Evolutionary conservation across 1,140 invertebrate genomes (phyloP).

Genomic region (Polypedilum pembai): DNA sequence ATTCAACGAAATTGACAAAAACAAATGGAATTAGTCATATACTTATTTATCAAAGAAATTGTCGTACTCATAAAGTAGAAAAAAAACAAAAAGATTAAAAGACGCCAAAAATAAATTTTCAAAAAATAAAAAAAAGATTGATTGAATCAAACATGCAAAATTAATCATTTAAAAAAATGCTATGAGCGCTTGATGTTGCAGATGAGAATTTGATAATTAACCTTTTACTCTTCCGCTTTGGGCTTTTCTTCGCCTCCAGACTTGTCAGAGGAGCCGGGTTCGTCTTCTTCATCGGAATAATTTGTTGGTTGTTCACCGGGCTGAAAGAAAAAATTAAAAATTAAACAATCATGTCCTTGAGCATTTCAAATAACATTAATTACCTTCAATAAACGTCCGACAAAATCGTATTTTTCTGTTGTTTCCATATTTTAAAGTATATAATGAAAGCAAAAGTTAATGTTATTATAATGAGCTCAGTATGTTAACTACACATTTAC

Average conservation of each 20-base stretch:
- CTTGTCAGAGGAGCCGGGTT: slow-evolving; percentile 32
- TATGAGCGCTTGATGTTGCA: not conserved
- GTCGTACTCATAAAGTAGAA: not conserved
- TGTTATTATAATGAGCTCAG: not conserved
- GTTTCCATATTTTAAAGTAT: not conserved
- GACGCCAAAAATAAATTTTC: not conserved
- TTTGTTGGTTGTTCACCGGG: slow-evolving; percentile 84
- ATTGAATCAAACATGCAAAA: not conserved
- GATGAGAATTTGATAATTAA: too few relatives aligned
- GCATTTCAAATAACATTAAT: not conserved
- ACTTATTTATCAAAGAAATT: not conserved
- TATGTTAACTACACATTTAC: slow-evolving; percentile 46
- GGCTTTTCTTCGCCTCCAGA: slow-evolving; percentile 44
- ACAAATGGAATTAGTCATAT: not conserved
- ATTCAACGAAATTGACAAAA: too few relatives aligned
- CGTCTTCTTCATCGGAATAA: slow-evolving; percentile 83
- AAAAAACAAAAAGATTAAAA: not conserved
- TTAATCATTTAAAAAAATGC: not conserved
- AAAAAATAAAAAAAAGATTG: not conserved
- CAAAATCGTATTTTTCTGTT: slow-evolving; percentile 88
- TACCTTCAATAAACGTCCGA: slow-evolving; percentile 75
- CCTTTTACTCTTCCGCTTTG: not conserved
- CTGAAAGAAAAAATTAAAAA: slow-evolving; percentile 37
- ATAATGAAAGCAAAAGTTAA: slow-evolving; percentile 20
- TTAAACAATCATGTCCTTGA: not conserved